These are phyloP conservation scores for Pempheris klunzingeri DNA, from an alignment of 2,797 vertebrate species.

Conservation along the genomic window DNA sequence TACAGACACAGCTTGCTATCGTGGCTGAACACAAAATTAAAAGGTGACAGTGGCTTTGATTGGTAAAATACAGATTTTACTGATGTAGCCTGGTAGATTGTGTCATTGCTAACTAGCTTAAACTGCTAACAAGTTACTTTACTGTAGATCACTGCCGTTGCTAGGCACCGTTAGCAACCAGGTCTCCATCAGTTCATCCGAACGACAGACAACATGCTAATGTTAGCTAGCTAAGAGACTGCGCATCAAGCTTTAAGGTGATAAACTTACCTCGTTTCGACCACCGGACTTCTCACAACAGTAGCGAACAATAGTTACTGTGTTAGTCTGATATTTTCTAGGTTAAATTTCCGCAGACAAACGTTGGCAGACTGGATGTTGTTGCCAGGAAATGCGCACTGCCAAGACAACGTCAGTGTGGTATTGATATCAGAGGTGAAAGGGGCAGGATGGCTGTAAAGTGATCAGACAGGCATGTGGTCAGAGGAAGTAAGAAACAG, in stretches of 20 bases:
- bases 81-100: too few species aligned
- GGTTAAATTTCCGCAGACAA: not conserved
- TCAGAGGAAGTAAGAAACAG: too few species aligned
- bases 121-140: not conserved
- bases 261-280: not conserved
- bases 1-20: not conserved
- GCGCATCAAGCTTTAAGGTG: too few species aligned
- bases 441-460: too few species aligned
- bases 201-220: too few species aligned
- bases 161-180: slow-evolving; percentile 2
- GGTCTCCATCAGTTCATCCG: not conserved
- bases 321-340: not conserved
- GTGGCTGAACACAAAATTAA: not conserved
- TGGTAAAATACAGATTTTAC: not conserved
- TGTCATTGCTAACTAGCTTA: not conserved
- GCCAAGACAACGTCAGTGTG: too few species aligned
- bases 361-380: too few species aligned
- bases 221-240: not conserved
- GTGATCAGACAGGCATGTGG: too few species aligned
- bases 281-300: not conserved
- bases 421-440: too few species aligned
- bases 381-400: too few species aligned
- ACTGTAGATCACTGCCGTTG: not conserved
- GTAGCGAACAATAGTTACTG: not conserved
- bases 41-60: not conserved